phyloP scores from a whole-genome alignment of 2,797 vertebrate genomes.

The Carcharodon carcharias region DNA sequence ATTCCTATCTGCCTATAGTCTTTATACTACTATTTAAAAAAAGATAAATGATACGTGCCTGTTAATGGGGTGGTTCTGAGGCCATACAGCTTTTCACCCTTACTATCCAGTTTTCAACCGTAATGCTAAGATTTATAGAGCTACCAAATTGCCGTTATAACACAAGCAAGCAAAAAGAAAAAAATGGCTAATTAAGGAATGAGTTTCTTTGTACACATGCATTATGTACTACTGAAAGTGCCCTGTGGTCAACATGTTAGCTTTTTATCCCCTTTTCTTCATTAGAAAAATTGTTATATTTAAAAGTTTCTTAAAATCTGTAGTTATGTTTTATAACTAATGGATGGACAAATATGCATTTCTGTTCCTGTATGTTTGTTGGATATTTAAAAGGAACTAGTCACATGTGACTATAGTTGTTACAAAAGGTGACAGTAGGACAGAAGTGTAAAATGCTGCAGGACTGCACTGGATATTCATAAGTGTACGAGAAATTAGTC shows the following conservation, averaged over 20 bases:
- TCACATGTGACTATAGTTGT: slow-evolving; percentile 27
- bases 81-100: background rate
- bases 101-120: background rate
- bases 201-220: slow-evolving; percentile 30
- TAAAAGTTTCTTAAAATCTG: slow-evolving; percentile 36
- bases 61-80: background rate
- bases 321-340: slow-evolving; percentile 37
- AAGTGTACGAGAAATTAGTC: slow-evolving; percentile 16
- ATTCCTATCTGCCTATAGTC: slow-evolving; percentile 14
- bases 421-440: slow-evolving; percentile 18
- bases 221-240: slow-evolving; percentile 35
- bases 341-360: slow-evolving; percentile 32
- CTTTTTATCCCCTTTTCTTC: slow-evolving; percentile 37
- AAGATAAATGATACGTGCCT: background rate
- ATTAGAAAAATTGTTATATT: slow-evolving; percentile 37
- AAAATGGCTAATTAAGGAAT: background rate
- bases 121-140: slow-evolving; percentile 3
- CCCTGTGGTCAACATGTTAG: slow-evolving; percentile 36
- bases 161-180: slow-evolving; percentile 2
- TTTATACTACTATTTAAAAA: background rate
- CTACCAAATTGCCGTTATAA: slow-evolving; percentile 29
- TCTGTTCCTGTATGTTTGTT: slow-evolving; percentile 20
- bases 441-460: slow-evolving; percentile 35
- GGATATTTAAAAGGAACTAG: slow-evolving; percentile 34
- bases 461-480: slow-evolving; percentile 34